phyloP scores from a whole-genome alignment of 2,797 vertebrate species.

The Paguma larvata region DNA sequence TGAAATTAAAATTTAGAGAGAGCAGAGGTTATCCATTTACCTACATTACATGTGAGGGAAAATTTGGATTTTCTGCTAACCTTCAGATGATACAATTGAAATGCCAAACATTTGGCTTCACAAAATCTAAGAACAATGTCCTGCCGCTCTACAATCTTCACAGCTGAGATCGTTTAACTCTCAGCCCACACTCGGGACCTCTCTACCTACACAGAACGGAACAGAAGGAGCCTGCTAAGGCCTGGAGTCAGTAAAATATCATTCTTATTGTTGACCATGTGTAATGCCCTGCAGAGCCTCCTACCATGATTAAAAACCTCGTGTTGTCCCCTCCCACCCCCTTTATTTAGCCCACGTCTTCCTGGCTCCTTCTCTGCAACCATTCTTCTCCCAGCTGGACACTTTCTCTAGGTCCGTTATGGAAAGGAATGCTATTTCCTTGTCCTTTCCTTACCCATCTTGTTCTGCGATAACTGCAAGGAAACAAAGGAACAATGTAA shows the following conservation, averaged over 20 bases:
- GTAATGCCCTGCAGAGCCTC: neutral
- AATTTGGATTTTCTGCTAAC: neutral
- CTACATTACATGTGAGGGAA: neutral
- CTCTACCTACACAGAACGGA: neutral
- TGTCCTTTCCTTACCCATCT: neutral
- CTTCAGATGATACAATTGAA: constrained; percentile 1
- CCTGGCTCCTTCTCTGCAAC: neutral
- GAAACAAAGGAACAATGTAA: neutral
- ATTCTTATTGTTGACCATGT: neutral
- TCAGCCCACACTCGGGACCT: neutral
- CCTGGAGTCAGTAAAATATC: neutral
- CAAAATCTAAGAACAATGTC: neutral
- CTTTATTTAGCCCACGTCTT: neutral
- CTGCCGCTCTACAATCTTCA: neutral
- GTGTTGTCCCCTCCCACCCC: neutral
- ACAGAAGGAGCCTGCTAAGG: neutral
- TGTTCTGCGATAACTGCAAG: neutral
- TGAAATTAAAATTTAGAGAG: neutral
- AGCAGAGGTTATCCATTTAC: neutral
- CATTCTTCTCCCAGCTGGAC: neutral
- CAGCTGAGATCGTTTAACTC: neutral
- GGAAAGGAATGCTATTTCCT: neutral
- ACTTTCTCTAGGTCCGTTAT: neutral
- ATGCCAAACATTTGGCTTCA: neutral
- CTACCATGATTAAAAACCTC: neutral